Evolutionary conservation across 2,113 vertebrate genomes (phyloP).

Genomic region (Gallinago paraguaiae): DNA sequence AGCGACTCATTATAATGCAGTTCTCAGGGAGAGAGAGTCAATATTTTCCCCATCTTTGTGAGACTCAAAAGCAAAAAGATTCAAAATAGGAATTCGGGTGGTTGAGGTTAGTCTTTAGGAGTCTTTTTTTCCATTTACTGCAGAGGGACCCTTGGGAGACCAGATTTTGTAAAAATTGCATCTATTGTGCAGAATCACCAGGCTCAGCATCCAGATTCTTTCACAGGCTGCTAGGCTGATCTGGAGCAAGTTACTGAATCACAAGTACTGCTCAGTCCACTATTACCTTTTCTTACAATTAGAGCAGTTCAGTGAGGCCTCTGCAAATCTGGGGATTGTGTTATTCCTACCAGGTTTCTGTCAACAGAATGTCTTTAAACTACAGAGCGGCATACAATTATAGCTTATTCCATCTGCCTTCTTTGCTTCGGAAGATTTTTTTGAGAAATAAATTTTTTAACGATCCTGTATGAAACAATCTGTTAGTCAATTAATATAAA

Average conservation of each 20-base stretch:
- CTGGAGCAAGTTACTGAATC: background rate
- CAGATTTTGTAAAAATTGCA: background rate
- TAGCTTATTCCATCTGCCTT: slow-evolving; percentile 32
- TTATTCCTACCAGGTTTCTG: background rate
- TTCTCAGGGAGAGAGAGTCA: background rate
- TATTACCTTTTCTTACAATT: background rate
- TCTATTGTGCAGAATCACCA: background rate
- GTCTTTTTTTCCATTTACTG: background rate
- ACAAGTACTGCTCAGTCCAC: background rate
- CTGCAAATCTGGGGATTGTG: background rate
- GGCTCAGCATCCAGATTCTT: background rate
- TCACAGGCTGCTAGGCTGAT: background rate
- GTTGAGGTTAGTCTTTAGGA: background rate
- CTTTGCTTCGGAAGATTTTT: slow-evolving; percentile 55
- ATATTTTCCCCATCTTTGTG: background rate
- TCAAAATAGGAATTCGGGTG: background rate
- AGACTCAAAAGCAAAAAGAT: background rate
- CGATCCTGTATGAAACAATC: slow-evolving; percentile 42
- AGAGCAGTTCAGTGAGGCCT: background rate
- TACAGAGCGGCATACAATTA: background rate
- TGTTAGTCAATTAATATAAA: slow-evolving; percentile 70
- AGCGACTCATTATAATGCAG: background rate
- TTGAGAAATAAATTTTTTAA: slow-evolving; percentile 60
- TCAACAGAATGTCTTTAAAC: slow-evolving; percentile 15
- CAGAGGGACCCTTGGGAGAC: background rate